phyloP scores from a whole-genome alignment of 2,113 vertebrate species.

The Albula goreensis region DNA sequence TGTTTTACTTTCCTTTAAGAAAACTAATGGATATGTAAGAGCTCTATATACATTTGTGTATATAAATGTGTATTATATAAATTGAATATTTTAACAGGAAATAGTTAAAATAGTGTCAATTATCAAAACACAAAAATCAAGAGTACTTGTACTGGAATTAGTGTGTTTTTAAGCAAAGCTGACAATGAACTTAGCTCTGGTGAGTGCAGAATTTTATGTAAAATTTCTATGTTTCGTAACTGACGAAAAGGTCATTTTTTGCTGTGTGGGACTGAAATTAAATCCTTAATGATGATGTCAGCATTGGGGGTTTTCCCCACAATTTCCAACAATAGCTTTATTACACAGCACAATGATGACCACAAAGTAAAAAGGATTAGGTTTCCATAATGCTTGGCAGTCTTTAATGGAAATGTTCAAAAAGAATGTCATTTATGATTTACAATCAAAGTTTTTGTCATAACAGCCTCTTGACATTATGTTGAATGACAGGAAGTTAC shows the following conservation, averaged over 20 bases:
- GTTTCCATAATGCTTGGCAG: not conserved
- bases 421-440: constrained; percentile 22
- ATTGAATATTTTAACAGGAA: too few relatives aligned
- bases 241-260: too few relatives aligned
- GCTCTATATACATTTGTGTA: too few relatives aligned
- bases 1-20: not conserved
- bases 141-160: too few relatives aligned
- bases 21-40: not conserved
- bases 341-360: not conserved
- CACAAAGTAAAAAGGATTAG: not conserved
- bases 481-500: not conserved
- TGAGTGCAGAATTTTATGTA: too few relatives aligned
- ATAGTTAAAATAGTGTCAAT: too few relatives aligned
- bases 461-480: not conserved
- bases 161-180: too few relatives aligned
- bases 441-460: not conserved
- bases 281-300: not conserved
- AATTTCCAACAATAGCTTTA: not conserved
- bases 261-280: too few relatives aligned
- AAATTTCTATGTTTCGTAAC: too few relatives aligned
- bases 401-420: not conserved
- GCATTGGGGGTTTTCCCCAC: not conserved
- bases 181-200: too few relatives aligned
- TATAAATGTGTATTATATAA: too few relatives aligned
- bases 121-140: too few relatives aligned